Evolutionary conservation across 23 tunicate species (phyloP).

Genomic region (Halocynthia aurantium): DNA sequence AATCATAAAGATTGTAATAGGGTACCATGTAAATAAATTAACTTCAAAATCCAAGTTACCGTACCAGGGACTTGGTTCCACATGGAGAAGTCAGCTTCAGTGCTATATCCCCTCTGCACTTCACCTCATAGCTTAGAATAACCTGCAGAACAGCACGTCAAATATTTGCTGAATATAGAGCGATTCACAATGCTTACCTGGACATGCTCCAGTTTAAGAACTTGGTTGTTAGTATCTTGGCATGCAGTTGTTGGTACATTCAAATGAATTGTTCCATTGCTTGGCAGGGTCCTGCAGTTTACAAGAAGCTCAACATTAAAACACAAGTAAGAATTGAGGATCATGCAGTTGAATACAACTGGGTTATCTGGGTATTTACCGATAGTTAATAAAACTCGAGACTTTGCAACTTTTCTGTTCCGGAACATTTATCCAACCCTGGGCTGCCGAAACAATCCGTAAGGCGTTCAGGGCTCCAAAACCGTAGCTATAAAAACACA

Average conservation of each 20-base stretch:
- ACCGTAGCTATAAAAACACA: slow-evolving; percentile 10
- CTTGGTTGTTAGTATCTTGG: slow-evolving; percentile 7
- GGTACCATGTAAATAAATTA: too few species aligned
- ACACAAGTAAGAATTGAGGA: background rate
- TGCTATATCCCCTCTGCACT: slow-evolving; percentile 18
- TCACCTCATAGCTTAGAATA: slow-evolving; percentile 17
- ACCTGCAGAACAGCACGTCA: slow-evolving; percentile 8
- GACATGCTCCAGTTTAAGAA: slow-evolving; percentile 20
- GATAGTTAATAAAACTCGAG: too few species aligned
- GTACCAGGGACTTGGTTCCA: slow-evolving; percentile 17
- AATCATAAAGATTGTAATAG: too few species aligned
- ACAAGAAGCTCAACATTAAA: background rate
- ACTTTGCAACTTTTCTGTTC: background rate
- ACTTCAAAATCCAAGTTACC: background rate
- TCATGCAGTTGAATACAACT: too few species aligned
- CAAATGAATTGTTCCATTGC: background rate
- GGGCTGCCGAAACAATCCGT: slow-evolving; percentile 1
- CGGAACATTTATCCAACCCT: slow-evolving; percentile 8
- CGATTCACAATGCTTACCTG: background rate
- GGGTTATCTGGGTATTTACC: too few species aligned
- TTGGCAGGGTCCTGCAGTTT: slow-evolving; percentile 1
- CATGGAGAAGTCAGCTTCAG: slow-evolving; percentile 16
- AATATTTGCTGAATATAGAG: too few species aligned
- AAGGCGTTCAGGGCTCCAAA: slow-evolving; percentile 25
- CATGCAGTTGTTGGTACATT: slow-evolving; percentile 1